Percentiles rank a stretch among this genome's conserved stretches.
These are phyloP conservation scores for Poeciliopsis presidionis DNA, from an alignment of 2,797 vertebrate genomes.

Conservation along the genomic window DNA sequence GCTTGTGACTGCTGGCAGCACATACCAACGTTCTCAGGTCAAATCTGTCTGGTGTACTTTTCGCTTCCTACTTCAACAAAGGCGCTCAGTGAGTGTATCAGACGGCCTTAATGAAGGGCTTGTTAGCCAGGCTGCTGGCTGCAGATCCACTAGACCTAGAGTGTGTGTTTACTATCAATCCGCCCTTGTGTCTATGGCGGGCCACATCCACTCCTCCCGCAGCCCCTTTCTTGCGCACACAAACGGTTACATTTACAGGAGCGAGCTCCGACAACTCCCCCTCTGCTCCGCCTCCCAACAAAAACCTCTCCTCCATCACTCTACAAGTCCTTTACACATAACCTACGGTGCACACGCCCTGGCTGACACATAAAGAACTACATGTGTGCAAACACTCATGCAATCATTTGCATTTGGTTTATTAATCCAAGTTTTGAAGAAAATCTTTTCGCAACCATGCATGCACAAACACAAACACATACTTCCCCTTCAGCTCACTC, in stretches of 20 bases:
- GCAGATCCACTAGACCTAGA: slow-evolving; percentile 68
- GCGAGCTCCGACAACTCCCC: slow-evolving; percentile 20
- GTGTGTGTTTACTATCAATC: slow-evolving; percentile 78
- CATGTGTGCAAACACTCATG: slow-evolving; percentile 5
- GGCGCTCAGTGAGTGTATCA: slow-evolving; percentile 75
- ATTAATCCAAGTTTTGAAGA: background rate
- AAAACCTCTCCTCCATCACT: slow-evolving; percentile 58
- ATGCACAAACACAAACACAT: background rate
- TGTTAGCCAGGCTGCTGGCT: slow-evolving; percentile 68
- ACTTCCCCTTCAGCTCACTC: background rate
- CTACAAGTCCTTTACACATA: slow-evolving; percentile 59
- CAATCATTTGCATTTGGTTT: slow-evolving; percentile 8
- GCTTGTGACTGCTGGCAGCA: slow-evolving; percentile 50
- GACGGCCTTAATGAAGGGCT: slow-evolving; percentile 77
- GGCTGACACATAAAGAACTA: background rate
- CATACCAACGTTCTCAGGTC: slow-evolving; percentile 68
- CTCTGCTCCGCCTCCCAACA: slow-evolving; percentile 27
- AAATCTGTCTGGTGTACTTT: slow-evolving; percentile 73
- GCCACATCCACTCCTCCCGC: slow-evolving; percentile 54
- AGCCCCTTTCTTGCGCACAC: slow-evolving; percentile 49
- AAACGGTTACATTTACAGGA: slow-evolving; percentile 76
- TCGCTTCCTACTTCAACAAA: slow-evolving; percentile 77
- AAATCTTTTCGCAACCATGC: background rate
- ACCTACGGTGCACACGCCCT: slow-evolving; percentile 19
- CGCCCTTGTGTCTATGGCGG: slow-evolving; percentile 72